phyloP scores from a whole-genome alignment of 2,797 vertebrate species.

The Sebastes hubbsi region DNA sequence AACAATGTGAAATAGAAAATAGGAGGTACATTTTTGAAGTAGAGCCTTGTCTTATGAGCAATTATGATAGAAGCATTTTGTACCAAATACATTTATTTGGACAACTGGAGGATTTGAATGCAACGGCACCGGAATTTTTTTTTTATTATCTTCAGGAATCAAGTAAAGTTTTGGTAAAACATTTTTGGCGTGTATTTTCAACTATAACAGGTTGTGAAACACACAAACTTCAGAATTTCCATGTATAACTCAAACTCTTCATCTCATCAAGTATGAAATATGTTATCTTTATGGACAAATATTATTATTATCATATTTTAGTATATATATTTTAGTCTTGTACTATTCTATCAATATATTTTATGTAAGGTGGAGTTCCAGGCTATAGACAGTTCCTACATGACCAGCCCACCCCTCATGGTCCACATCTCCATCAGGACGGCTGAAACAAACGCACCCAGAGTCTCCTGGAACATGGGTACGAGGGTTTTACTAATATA shows the following conservation, averaged over 20 bases:
- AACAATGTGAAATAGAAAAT: neutral
- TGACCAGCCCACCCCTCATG: conserved; percentile 69
- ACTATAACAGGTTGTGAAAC: neutral
- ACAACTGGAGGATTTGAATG: neutral
- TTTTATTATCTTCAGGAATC: neutral
- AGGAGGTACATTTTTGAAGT: neutral
- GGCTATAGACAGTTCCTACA: conserved; percentile 80
- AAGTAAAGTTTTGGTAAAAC: neutral
- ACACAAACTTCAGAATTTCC: neutral
- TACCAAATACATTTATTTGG: neutral
- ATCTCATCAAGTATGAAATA: no score
- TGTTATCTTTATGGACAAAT: neutral
- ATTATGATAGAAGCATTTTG: neutral
- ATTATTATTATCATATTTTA: neutral
- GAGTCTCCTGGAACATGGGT: conserved; percentile 83
- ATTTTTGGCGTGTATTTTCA: neutral
- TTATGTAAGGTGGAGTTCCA: conserved; percentile 83
- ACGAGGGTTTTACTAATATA: neutral
- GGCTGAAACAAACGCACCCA: conserved; percentile 76
- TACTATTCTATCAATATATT: conserved; percentile 8
- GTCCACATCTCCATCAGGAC: conserved; percentile 83
- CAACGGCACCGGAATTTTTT: neutral
- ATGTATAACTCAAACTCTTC: neutral
- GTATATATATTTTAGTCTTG: neutral
- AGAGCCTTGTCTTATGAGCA: neutral